phyloP scores from a whole-genome alignment of 2,797 vertebrate genomes.

The Tauraco hartlaubi region DNA sequence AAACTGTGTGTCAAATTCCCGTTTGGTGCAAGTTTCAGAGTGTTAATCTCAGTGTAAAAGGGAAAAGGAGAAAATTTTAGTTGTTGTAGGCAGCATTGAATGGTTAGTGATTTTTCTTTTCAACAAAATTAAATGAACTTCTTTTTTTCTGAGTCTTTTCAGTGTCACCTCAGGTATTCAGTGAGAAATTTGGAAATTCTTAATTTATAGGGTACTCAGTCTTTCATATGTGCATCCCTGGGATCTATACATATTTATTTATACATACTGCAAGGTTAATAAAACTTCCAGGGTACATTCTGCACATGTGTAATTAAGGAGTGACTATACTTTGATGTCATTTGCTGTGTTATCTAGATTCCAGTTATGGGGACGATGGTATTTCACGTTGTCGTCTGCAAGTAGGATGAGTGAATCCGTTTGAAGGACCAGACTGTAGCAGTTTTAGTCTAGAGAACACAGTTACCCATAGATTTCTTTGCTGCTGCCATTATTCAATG shows the following conservation, averaged over 20 bases:
- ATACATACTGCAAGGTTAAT: neutral
- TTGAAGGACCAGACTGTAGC: neutral
- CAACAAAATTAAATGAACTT: neutral
- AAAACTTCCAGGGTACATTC: neutral
- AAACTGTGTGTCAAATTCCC: neutral
- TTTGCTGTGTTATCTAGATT: neutral
- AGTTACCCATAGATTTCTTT: neutral
- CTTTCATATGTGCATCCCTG: neutral
- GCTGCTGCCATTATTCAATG: constrained; percentile 36
- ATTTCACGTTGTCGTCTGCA: neutral
- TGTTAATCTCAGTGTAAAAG: neutral
- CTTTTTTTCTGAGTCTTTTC: neutral
- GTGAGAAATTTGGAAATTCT: neutral
- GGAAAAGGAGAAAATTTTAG: neutral
- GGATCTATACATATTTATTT: neutral
- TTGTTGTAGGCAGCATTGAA: neutral
- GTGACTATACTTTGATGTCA: neutral
- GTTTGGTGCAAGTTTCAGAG: neutral
- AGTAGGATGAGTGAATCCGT: neutral
- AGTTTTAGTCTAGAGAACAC: constrained; percentile 37
- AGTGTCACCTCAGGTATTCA: neutral
- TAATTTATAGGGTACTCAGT: neutral
- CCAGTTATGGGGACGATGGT: neutral
- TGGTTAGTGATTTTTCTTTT: neutral
- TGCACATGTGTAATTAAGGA: constrained; percentile 1